Percentiles rank a stretch among this genome's conserved stretches.
These are phyloP conservation scores for Aphelocoma coerulescens DNA, from an alignment of 2,113 vertebrate genomes.

Conservation along the genomic window DNA sequence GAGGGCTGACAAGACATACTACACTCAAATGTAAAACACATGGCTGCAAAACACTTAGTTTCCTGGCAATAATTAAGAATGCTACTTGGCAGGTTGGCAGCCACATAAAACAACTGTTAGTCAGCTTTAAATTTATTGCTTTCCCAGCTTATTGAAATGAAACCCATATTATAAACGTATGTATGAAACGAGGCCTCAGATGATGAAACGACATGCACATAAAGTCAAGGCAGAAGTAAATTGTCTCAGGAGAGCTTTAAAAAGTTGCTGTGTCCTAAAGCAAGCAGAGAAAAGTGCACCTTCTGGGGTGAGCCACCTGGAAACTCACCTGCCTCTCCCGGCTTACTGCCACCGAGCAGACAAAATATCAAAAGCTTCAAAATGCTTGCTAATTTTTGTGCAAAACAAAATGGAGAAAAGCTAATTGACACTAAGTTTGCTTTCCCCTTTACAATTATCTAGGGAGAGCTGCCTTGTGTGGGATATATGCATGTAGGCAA, in stretches of 20 bases:
- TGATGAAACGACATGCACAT: slow-evolving; percentile 57
- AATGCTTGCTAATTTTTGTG: not conserved
- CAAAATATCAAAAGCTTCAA: not conserved
- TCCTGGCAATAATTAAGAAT: slow-evolving; percentile 85
- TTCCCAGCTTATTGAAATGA: slow-evolving; percentile 79
- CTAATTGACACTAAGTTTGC: not conserved
- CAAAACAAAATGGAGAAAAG: not conserved
- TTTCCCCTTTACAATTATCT: not conserved
- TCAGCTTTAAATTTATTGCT: slow-evolving; percentile 77
- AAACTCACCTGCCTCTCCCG: not conserved
- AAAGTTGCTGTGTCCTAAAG: not conserved
- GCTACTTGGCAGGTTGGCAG: slow-evolving; percentile 82
- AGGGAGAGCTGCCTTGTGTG: not conserved
- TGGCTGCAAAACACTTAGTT: slow-evolving; percentile 80
- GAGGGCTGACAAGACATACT: slow-evolving; percentile 78
- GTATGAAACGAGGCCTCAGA: slow-evolving; percentile 62
- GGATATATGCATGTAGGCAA: not conserved
- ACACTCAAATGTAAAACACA: slow-evolving; percentile 80
- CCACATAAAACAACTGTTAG: slow-evolving; percentile 80
- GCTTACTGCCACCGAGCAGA: not conserved
- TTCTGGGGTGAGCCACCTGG: not conserved
- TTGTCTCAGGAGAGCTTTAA: slow-evolving; percentile 36
- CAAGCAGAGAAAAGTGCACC: not conserved
- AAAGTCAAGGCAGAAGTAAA: slow-evolving; percentile 57
- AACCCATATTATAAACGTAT: slow-evolving; percentile 75